Conservation (phyloP, 1,140 invertebrate species). For the Zophobas morio region DNA sequence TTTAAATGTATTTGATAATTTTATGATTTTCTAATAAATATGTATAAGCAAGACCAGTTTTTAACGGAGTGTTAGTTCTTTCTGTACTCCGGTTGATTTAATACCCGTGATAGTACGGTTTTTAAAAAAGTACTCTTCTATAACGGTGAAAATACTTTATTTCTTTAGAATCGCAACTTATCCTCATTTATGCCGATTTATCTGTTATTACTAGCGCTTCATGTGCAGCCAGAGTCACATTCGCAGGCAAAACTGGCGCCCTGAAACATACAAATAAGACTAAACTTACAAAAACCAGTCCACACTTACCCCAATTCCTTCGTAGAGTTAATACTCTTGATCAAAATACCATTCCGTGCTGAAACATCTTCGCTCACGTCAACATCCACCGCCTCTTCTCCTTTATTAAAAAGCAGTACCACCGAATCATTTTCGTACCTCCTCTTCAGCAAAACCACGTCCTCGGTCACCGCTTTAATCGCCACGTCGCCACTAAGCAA, state of each 20-base stretch:
- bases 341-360: slow-evolving; percentile 13
- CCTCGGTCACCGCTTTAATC: slow-evolving; percentile 11
- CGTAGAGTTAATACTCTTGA: slow-evolving; percentile 38
- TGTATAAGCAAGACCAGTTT: too few species aligned
- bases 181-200: too few species aligned
- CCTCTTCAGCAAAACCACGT: slow-evolving; percentile 34
- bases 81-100: too few species aligned
- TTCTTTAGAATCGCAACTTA: not conserved
- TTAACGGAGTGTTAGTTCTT: too few species aligned
- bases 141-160: not conserved
- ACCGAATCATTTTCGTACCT: slow-evolving; percentile 12
- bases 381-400: not conserved
- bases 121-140: too few species aligned
- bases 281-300: not conserved
- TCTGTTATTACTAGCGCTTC: slow-evolving; percentile 35
- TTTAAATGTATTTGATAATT: too few species aligned
- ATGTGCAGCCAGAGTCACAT: slow-evolving; percentile 34
- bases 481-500: slow-evolving; percentile 17
- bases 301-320: slow-evolving; percentile 22
- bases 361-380: slow-evolving; percentile 37
- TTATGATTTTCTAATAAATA: too few species aligned
- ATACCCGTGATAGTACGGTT: too few species aligned
- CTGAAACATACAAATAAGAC: slow-evolving; percentile 24
- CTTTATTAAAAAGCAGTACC: slow-evolving; percentile 43
- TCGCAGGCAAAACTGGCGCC: slow-evolving; percentile 3